These are phyloP conservation scores for Polypedilum vanderplanki DNA, from an alignment of 1,140 invertebrate genomes.

Conservation along the genomic window DNA sequence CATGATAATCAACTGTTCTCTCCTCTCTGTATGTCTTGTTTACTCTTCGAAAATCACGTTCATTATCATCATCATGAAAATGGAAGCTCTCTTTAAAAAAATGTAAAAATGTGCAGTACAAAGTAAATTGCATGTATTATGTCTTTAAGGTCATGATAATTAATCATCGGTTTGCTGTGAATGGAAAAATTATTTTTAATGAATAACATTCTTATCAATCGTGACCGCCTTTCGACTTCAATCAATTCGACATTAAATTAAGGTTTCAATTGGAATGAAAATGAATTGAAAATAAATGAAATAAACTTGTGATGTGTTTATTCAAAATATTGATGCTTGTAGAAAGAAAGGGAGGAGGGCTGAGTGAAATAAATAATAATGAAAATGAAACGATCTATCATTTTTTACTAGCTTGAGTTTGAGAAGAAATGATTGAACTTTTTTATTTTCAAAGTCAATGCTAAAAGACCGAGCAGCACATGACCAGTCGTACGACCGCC, in stretches of 20 bases:
- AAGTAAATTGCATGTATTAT: not conserved
- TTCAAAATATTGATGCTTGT: not conserved
- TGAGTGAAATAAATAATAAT: not conserved
- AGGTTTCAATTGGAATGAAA: not conserved
- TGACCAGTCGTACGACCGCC: too few species aligned
- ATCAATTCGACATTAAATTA: conserved; percentile 14
- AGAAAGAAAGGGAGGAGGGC: not conserved
- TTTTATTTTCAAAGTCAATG: not conserved
- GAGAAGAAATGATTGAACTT: not conserved
- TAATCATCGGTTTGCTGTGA: conserved; percentile 3
- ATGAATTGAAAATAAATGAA: not conserved
- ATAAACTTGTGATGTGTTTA: not conserved
- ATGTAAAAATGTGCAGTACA: not conserved
- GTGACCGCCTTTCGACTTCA: conserved; percentile 9
- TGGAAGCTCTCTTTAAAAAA: not conserved
- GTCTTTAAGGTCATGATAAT: conserved; percentile 11
- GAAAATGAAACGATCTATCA: conserved; percentile 12
- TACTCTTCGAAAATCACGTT: not conserved
- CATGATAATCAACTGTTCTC: not conserved
- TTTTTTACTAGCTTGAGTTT: not conserved
- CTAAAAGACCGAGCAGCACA: too few species aligned
- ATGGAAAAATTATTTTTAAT: conserved; percentile 7
- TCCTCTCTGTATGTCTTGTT: not conserved
- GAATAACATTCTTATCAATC: conserved; percentile 1
- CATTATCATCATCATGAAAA: conserved; percentile 13